Evolutionary conservation across 2,888 invertebrate genomes (phyloP), one percentile per base, ranked within the genome.

Genomic region (Keiferia lycopersicella): DNA sequence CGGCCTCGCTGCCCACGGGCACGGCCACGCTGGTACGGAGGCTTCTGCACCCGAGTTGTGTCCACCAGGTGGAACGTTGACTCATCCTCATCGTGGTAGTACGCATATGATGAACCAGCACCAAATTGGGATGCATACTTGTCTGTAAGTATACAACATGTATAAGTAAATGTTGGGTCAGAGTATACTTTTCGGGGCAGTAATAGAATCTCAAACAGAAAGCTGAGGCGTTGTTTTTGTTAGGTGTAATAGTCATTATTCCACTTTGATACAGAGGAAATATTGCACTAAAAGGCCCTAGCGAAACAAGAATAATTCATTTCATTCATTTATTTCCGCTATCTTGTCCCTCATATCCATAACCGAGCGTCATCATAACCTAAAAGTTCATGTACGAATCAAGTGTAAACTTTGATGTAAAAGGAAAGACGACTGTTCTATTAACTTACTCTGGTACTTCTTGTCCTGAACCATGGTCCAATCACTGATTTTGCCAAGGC

Each of bases 31-130:
- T 98, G 98, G 87, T 98, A 98, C 14, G 97, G 96, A 2, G 97
- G 97, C 79, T 97, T 97, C 77, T 96, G 96, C 1, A 96, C 94
- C 39, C 97, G 94, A 0, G 98, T 96, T 0, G 98, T 98, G 80
- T 99, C 99, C 72, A 99, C 99, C 90, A 99, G 92, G 85, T 99
- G 99, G 94, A 99, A 99, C 61, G 98, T 97, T 71, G 97, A 97
- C 85, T 99, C 99, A 82, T 99, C 99, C 83, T 99, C 99, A 76
- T 99, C 99, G 77, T 99, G 99, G 83, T 97, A 98, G 86, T 99
- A 99, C 0, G 99, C 98, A 87, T 99, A 99, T 76, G 99, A 99
- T 78, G 96, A 98, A 56, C 98, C 98, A 71, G 97, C 97, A 65
- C 97, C 98, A 87, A 98, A 98, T 74, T 97, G 96, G 3, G 98